Percentiles rank a stretch among this genome's conserved stretches.
Conservation (phyloP, 2,888 invertebrate genomes). For the Fragum whitleyi region DNA sequence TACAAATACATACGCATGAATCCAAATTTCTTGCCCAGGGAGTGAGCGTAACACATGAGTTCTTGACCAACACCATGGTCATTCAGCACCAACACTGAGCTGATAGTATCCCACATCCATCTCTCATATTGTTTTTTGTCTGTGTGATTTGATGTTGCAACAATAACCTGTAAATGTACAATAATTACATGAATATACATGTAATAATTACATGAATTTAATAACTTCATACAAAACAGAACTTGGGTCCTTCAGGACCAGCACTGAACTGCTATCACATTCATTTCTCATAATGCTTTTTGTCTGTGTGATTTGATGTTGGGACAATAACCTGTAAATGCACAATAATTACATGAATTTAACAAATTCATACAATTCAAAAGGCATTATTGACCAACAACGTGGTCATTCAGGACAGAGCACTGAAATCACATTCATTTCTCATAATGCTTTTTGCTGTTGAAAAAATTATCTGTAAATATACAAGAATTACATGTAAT, state of each 20-base stretch:
- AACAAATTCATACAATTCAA: not conserved
- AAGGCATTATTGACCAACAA: no score
- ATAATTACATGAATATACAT: not conserved
- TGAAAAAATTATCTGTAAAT: no score
- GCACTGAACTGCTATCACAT: conserved; percentile 57
- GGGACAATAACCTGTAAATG: conserved; percentile 38
- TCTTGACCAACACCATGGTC: conserved; percentile 22
- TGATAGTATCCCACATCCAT: conserved; percentile 63
- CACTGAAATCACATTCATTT: conserved; percentile 62
- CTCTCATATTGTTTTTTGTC: conserved; percentile 21
- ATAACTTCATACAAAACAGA: not conserved
- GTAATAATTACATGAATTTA: not conserved
- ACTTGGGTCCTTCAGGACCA: conserved; percentile 46
- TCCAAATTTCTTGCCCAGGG: conserved; percentile 60
- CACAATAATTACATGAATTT: no score
- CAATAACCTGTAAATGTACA: conserved; percentile 38
- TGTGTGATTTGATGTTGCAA: conserved; percentile 6
- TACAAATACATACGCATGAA: conserved; percentile 24
- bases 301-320: conserved; percentile 2
- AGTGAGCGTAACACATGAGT: conserved; percentile 66
- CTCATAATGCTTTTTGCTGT: conserved; percentile 8
- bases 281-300: conserved; percentile 46
- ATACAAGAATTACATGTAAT: no score
- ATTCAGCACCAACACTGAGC: conserved; percentile 52
- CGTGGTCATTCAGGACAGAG: conserved; percentile 43